Evolutionary conservation across 2,888 invertebrate genomes (phyloP), one percentile per base, ranked within the genome.

Genomic region (Stegophylla sp.): DNA sequence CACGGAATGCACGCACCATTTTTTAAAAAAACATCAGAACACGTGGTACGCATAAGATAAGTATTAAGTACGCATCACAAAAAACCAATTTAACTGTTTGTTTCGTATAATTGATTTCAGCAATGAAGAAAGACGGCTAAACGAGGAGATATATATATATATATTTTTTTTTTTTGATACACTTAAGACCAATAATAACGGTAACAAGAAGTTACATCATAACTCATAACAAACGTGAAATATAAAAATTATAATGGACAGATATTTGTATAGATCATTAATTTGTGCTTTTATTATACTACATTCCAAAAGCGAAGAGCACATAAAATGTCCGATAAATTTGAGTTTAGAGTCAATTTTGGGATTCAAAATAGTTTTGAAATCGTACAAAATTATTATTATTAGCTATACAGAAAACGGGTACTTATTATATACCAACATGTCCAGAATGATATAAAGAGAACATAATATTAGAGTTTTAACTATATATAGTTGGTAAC

Each of bases 1-100:
- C 45, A 69, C 59, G 56, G 59, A 28, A 43, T 45, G 48, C 1
- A 79, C 41, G 61, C 17, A 48, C 45, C 5, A 26, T 67, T n/a
- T n/a, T n/a, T 20, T 48, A 45, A 13, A 45, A 67, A 76, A 64
- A 28, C 26, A 69, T 28, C 28, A 59, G 56, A 28, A 77, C 56
- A 77, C 67, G 67, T 23, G 28, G 56, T 17, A 67, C 10, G 45
- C 26, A 77, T 59, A 48, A 59, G n/a, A n/a, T n/a, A n/a, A n/a
- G n/a, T n/a, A n/a, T n/a, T n/a, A n/a, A n/a, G n/a, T n/a, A 28
- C 34, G 15, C 12, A 64, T 43, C 41, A 26, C 41, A 7, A 66
- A 48, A n/a, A 74, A 76, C 64, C 41, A 76, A 66, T 66, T 26
- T 3, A 5, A 43, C 3, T 13, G n/a, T 69, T 13, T 23, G n/a